Base-by-base conservation (phyloP, 2,113 vertebrate species). In the Ranitomeya variabilis region DNA sequence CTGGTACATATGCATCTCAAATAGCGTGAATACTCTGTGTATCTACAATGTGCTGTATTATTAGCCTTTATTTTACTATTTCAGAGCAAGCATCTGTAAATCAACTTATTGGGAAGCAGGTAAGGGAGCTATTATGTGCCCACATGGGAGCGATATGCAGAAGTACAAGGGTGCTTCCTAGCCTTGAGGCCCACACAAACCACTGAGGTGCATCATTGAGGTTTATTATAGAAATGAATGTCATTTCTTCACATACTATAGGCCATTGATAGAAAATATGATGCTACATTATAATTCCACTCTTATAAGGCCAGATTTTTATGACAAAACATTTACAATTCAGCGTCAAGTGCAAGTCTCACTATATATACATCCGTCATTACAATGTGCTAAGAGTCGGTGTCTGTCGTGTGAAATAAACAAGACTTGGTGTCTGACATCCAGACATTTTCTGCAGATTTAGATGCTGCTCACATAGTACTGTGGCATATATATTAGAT, bases 401-500 rank as follows among this genome's bases (percentile, higher is more conserved):
- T n/a, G n/a, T 67, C 66, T 67, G 10, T 13, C 8, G n/a, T 23
- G 12, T 18, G 71, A 51, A 8, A 45, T 51, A 78, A 15, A 55
- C 77, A 55, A 55, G 66, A n/a, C 5, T n/a, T n/a, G 23, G 54
- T 57, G 77, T 23, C 21, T 79, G 54, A 80, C n/a, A 80, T 26
- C 4, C 55, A 80, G 78, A 80, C 54, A 60, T 80, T 80, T 80
- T 26, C 54, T 26, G 54, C 23, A 80, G n/a, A 59, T 59, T 80
- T 80, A 60, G 78, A 80, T 59, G 54, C 21, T 26, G 57, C 54
- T 31, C 23, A 31, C 54, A 67, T 80, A 59, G 67, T 81, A 26
- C 23, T 11, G 26, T 45, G 37, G n/a, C 12, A 52, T 4, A 59
- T 7, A 85, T 74, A 59, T 16, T 74, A n/a, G 51, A 57, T 23